These are phyloP conservation scores for Chondrosia reniformis DNA, from an alignment of 37 sponge, comb jelly and placozoan genomes.

Conservation along the genomic window DNA sequence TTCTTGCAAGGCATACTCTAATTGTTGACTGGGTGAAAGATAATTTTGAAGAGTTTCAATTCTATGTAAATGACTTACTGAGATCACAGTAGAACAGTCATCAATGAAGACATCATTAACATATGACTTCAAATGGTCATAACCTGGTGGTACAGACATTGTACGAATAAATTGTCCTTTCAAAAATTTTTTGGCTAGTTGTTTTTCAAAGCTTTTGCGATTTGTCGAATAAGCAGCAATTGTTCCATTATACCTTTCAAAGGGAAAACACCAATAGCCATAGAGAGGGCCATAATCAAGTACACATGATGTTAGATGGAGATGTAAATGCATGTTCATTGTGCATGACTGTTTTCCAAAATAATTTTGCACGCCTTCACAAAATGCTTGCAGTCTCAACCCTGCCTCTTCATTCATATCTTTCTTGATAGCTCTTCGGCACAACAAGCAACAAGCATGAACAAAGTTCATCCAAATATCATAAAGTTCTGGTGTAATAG, in stretches of 20 bases:
- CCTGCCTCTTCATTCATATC: constrained; percentile 34
- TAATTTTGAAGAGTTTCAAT: too few species aligned
- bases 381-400: constrained; percentile 13
- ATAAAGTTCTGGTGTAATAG: constrained; percentile 6
- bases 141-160: too few species aligned
- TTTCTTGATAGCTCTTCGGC: not conserved
- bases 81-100: too few species aligned
- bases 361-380: constrained; percentile 12
- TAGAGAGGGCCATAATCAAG: constrained; percentile 55
- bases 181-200: constrained; percentile 37
- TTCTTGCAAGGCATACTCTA: too few species aligned
- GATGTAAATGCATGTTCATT: constrained; percentile 45
- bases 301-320: constrained; percentile 34
- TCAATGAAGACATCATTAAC: too few species aligned
- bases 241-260: constrained; percentile 54
- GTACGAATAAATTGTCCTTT: too few species aligned
- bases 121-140: too few species aligned
- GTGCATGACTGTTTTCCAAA: constrained; percentile 41
- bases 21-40: too few species aligned
- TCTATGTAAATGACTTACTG: too few species aligned
- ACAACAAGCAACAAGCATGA: constrained; percentile 9
- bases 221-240: constrained; percentile 40
- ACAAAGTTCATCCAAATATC: constrained; percentile 39
- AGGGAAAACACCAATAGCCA: constrained; percentile 56
- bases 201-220: constrained; percentile 33